Evolutionary conservation across 2,888 invertebrate species (phyloP).

Genomic region (Meteorus colon): DNA sequence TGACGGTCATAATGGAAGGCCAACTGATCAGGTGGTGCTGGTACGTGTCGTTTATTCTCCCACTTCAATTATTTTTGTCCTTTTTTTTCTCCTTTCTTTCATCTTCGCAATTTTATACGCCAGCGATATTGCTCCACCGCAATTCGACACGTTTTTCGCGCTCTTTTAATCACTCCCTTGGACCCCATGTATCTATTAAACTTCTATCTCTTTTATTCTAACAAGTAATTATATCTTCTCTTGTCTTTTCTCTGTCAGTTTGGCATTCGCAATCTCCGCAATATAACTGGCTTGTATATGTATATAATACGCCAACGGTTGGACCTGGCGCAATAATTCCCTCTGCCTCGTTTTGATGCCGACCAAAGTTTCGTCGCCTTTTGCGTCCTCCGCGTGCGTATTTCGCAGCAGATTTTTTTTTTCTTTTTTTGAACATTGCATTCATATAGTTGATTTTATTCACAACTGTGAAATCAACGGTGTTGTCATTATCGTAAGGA

Average conservation of each 20-base stretch:
- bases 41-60: constrained; percentile 6
- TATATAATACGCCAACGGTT: constrained; percentile 10
- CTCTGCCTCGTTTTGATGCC: not conserved
- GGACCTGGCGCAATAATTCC: constrained; percentile 36
- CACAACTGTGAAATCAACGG: constrained; percentile 24
- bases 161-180: constrained; percentile 13
- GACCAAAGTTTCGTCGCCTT: constrained; percentile 29
- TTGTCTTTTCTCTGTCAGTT: constrained; percentile 3
- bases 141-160: constrained; percentile 16
- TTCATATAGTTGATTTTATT: constrained; percentile 30
- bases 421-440: constrained; percentile 35
- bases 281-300: not conserved
- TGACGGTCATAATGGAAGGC: constrained; percentile 30
- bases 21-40: constrained; percentile 25
- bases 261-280: constrained; percentile 16
- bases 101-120: not conserved
- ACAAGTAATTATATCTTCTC: not conserved
- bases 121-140: not conserved
- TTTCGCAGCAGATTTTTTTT: not conserved
- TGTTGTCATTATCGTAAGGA: constrained; percentile 1
- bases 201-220: constrained; percentile 11
- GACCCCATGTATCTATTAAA: not conserved
- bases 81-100: not conserved
- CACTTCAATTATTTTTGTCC: not conserved
- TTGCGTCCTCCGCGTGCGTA: constrained; percentile 17